Evolutionary conservation across 2,888 invertebrate genomes (phyloP).

Genomic region (Conops quadrifasciatus): DNA sequence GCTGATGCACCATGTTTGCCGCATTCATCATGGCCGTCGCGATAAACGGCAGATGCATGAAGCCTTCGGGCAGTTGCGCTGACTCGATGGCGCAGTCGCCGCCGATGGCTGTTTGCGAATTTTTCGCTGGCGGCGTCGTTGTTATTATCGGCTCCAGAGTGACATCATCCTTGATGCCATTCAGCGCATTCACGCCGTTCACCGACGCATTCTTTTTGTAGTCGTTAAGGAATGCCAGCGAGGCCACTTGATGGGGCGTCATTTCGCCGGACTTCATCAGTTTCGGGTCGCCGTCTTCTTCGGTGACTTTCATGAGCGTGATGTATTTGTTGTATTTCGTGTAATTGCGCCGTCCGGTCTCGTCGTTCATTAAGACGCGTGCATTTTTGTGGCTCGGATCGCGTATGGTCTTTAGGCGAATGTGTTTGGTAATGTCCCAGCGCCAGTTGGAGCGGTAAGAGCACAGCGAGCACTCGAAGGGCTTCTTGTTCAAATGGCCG

Average conservation of each 20-base stretch:
- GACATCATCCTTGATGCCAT: slow-evolving; percentile 55
- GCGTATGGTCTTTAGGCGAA: slow-evolving; percentile 85
- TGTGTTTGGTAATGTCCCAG: slow-evolving; percentile 97
- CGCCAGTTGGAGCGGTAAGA: slow-evolving; percentile 95
- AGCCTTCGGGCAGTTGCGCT: slow-evolving; percentile 48
- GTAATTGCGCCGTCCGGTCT: slow-evolving; percentile 89
- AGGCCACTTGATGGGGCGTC: slow-evolving; percentile 66
- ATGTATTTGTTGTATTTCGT: slow-evolving; percentile 92
- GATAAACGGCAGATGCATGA: slow-evolving; percentile 56
- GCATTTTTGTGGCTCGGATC: slow-evolving; percentile 84
- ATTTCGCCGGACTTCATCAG: slow-evolving; percentile 65
- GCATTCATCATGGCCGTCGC: slow-evolving; percentile 61
- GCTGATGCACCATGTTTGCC: slow-evolving; percentile 53
- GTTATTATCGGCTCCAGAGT: slow-evolving; percentile 55
- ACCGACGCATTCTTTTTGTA: slow-evolving; percentile 58
- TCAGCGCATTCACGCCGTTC: slow-evolving; percentile 41
- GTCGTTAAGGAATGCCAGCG: slow-evolving; percentile 68
- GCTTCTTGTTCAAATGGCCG: slow-evolving; percentile 90
- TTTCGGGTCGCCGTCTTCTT: slow-evolving; percentile 66
- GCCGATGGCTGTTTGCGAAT: neutral
- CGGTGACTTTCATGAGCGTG: slow-evolving; percentile 74
- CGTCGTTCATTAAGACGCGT: slow-evolving; percentile 89
- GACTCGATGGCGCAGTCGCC: slow-evolving; percentile 43
- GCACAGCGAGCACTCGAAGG: slow-evolving; percentile 94
- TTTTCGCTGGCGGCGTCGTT: neutral